These are phyloP conservation scores for Ophioderma brevispina DNA, from an alignment of 35 echinoderm and acorn worm species.

Conservation along the genomic window DNA sequence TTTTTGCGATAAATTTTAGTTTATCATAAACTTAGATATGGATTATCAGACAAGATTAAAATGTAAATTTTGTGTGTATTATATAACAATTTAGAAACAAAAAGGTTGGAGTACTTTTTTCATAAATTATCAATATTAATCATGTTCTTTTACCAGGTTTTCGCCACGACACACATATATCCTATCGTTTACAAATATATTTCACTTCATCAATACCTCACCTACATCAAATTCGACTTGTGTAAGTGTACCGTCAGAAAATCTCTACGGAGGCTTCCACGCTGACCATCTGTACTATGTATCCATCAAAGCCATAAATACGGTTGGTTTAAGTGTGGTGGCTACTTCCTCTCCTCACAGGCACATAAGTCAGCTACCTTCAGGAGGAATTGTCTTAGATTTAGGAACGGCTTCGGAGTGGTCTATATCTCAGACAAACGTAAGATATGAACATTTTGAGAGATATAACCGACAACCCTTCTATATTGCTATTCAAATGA, in stretches of 20 bases:
- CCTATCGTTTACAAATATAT: neutral
- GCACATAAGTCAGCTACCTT: conserved; percentile 16
- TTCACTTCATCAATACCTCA: no score
- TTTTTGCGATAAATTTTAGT: neutral
- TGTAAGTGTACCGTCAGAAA: neutral
- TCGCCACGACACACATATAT: neutral
- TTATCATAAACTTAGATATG: neutral
- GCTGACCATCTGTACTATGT: conserved; percentile 47
- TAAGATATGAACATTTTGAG: no score
- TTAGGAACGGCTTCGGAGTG: no score
- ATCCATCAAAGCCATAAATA: conserved; percentile 45
- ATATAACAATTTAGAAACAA: neutral
- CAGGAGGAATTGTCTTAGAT: conserved; percentile 33
- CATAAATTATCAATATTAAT: neutral
- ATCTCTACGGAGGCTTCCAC: conserved; percentile 30
- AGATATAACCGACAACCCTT: no score
- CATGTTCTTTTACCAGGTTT: neutral
- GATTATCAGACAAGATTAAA: no score
- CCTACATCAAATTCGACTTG: neutral
- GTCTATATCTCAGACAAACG: no score
- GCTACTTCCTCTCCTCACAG: conserved; percentile 25
- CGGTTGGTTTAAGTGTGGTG: conserved; percentile 6
- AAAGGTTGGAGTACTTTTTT: neutral
- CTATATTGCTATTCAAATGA: no score
- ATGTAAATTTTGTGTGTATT: neutral